These are phyloP conservation scores for Anguilla rostrata DNA, from an alignment of 2,113 vertebrate genomes.

Conservation along the genomic window DNA sequence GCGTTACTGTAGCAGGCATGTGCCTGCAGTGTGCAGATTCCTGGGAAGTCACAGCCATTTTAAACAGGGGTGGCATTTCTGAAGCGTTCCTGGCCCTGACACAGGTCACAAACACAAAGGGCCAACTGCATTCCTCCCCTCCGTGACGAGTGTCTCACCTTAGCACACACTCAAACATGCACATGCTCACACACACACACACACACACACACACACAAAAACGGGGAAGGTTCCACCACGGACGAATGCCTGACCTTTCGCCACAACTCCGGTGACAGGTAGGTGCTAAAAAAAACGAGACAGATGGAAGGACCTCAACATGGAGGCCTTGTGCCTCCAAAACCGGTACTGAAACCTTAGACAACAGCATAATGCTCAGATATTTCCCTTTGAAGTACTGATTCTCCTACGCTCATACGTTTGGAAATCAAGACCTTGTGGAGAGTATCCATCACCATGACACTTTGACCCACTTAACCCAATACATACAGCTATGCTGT, in stretches of 20 bases:
- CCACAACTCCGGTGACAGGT: not conserved
- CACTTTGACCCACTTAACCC: not conserved
- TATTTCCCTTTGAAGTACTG: not conserved
- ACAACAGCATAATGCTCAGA: not conserved
- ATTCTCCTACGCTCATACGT: not conserved
- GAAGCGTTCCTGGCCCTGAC: not conserved
- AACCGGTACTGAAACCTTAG: not conserved
- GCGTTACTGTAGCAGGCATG: constrained; percentile 33
- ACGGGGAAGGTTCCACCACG: not conserved
- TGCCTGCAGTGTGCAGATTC: constrained; percentile 34
- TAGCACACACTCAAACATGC: not conserved
- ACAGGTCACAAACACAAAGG: constrained; percentile 30
- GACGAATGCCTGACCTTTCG: constrained; percentile 4
- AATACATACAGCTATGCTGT: not conserved
- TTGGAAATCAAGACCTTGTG: not conserved
- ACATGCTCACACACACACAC: not conserved
- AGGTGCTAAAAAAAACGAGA: not conserved
- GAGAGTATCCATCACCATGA: not conserved
- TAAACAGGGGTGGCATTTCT: constrained; percentile 37
- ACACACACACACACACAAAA: not conserved
- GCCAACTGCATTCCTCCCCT: constrained; percentile 7
- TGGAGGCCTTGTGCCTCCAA: not conserved
- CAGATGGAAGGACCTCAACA: not conserved
- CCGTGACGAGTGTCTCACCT: not conserved
- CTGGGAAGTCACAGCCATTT: constrained; percentile 45